Conservation (phyloP, 2,113 vertebrate species). For the Lonchura striata region DNA sequence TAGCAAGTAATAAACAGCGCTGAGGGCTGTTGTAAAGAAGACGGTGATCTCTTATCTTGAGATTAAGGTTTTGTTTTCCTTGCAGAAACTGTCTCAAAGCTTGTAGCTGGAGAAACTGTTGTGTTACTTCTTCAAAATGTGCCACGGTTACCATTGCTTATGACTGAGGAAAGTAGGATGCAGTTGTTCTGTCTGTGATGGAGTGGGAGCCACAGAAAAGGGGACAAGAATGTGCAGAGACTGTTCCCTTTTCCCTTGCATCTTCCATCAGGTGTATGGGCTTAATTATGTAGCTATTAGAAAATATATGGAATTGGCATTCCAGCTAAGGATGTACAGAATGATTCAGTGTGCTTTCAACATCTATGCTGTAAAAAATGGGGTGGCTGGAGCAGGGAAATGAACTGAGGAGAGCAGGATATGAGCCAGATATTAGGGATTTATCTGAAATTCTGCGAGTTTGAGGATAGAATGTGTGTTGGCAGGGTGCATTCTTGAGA, state of each 20-base stretch:
- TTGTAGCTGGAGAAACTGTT: not conserved
- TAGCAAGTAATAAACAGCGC: not conserved
- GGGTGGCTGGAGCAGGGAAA: not conserved
- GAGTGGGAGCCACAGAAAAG: not conserved
- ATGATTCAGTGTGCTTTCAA: not conserved
- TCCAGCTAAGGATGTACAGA: not conserved
- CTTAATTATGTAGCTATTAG: not conserved
- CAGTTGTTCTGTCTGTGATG: not conserved
- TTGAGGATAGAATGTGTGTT: not conserved
- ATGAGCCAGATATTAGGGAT: not conserved
- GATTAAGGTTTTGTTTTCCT: not conserved
- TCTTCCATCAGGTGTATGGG: not conserved
- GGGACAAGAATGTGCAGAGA: not conserved
- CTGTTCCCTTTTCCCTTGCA: not conserved
- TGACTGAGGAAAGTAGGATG: not conserved
- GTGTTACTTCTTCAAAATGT: not conserved
- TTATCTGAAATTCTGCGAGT: not conserved
- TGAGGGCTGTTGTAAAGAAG: not conserved
- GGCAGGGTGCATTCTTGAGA: not conserved
- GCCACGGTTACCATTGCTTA: not conserved
- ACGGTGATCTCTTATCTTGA: not conserved
- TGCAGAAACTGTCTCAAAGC: not conserved
- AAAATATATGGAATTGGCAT: not conserved
- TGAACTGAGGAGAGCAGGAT: not conserved
- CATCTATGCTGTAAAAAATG: not conserved